Conservation (phyloP, 1,140 invertebrate genomes). For the Pseudobourletiella spinata region DNA sequence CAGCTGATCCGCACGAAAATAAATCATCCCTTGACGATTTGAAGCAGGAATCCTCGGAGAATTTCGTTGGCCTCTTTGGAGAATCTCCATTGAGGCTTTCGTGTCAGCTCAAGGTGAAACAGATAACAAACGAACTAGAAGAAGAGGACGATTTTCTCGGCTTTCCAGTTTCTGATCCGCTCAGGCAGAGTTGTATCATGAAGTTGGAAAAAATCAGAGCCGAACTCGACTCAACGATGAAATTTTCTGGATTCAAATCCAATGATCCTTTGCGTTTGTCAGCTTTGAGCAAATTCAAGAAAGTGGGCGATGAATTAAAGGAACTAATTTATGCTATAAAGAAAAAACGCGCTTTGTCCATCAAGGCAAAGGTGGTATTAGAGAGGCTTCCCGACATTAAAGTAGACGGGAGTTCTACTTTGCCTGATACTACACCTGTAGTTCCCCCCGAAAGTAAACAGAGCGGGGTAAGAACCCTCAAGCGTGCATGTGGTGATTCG, state of each 20-base stretch:
- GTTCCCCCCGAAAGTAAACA: too few relatives aligned
- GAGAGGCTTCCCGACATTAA: too few relatives aligned
- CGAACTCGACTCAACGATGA: background rate
- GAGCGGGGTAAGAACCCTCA: too few relatives aligned
- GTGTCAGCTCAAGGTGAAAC: background rate
- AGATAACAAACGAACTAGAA: background rate
- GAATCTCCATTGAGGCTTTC: background rate
- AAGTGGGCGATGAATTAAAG: background rate
- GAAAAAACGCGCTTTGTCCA: too few relatives aligned
- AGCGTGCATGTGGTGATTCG: too few relatives aligned
- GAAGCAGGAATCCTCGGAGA: background rate
- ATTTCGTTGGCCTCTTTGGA: background rate
- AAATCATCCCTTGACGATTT: too few relatives aligned
- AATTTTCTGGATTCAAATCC: background rate
- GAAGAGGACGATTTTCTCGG: background rate
- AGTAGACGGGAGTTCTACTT: too few relatives aligned
- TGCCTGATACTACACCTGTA: too few relatives aligned
- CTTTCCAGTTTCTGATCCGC: background rate
- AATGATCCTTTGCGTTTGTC: background rate
- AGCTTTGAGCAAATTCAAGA: background rate
- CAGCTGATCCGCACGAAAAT: too few relatives aligned
- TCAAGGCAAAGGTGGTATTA: too few relatives aligned
- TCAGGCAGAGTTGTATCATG: background rate
- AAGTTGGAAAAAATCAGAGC: background rate
- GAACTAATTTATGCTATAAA: background rate